Evolutionary conservation across 1,140 invertebrate species (phyloP).

Genomic region (Aleiodes sp.): DNA sequence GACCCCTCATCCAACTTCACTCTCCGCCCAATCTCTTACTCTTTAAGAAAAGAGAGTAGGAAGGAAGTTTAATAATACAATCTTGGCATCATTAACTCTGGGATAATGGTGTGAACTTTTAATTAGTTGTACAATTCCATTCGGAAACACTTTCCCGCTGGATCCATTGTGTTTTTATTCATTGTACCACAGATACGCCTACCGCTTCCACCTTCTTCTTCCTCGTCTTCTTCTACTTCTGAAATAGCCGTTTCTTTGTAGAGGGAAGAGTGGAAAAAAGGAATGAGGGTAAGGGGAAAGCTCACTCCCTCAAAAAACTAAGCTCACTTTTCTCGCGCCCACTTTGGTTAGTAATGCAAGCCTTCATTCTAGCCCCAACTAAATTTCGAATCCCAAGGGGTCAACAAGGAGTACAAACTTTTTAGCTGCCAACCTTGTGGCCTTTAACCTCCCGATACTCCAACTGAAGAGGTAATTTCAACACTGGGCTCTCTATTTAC

Average conservation of each 20-base stretch:
- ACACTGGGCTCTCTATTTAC: too few species aligned
- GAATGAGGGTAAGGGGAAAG: slow-evolving; percentile 10
- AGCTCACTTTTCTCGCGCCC: not conserved
- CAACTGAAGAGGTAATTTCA: slow-evolving; percentile 37
- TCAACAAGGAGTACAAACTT: slow-evolving; percentile 42
- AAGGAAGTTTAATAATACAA: slow-evolving; percentile 61
- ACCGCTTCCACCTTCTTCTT: slow-evolving; percentile 27
- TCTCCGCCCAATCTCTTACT: too few species aligned
- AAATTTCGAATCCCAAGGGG: slow-evolving; percentile 34
- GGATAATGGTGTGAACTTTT: slow-evolving; percentile 64
- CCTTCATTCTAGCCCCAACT: not conserved
- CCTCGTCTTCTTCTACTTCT: slow-evolving; percentile 12
- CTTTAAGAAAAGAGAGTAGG: not conserved
- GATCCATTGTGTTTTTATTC: slow-evolving; percentile 63
- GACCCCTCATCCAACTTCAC: slow-evolving; percentile 4
- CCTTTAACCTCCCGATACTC: not conserved
- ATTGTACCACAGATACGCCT: slow-evolving; percentile 41
- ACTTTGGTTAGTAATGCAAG: not conserved
- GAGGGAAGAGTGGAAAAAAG: too few species aligned
- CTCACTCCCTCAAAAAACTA: not conserved
- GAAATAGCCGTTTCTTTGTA: not conserved
- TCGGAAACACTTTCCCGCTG: slow-evolving; percentile 57
- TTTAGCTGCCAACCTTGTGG: not conserved
- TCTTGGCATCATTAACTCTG: slow-evolving; percentile 63
- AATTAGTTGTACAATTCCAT: slow-evolving; percentile 65